phyloP scores from a whole-genome alignment of 2,113 vertebrate species.

The Phaethornis superciliosus region DNA sequence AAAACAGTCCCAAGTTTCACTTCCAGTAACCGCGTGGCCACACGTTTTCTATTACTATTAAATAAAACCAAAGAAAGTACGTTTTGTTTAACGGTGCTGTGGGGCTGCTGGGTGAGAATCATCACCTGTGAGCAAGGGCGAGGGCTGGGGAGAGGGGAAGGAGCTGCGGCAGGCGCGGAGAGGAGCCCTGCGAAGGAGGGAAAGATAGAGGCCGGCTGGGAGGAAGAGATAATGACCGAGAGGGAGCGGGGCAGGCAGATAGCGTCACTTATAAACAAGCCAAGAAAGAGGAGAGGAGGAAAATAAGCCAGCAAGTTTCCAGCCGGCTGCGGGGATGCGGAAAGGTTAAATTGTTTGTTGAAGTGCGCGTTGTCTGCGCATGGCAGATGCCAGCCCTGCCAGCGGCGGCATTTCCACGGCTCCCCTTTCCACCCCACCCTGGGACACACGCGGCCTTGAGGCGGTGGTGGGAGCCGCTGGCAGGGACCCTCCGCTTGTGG shows the following conservation, averaged over 20 bases:
- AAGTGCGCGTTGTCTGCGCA: neutral
- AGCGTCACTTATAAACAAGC: neutral
- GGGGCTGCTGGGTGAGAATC: too few species aligned
- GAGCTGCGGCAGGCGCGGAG: neutral
- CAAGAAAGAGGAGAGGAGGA: neutral
- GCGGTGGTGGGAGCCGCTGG: neutral
- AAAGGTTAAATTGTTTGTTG: neutral
- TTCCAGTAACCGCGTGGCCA: neutral
- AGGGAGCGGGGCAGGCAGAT: neutral
- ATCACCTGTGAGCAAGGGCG: neutral
- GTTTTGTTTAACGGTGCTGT: accelerated
- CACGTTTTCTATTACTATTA: neutral
- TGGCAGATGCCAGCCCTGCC: neutral
- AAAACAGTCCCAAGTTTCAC: neutral
- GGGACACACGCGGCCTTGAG: neutral
- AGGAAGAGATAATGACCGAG: neutral
- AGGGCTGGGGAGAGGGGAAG: neutral
- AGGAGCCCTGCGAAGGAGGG: neutral
- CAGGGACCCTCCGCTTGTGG: neutral
- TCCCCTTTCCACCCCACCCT: too few species aligned
- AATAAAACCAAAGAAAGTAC: neutral
- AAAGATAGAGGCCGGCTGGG: neutral
- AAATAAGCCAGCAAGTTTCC: neutral
- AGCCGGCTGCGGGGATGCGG: neutral
- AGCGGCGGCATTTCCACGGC: neutral